These are phyloP conservation scores for Etia nguti DNA, from an alignment of 2,113 vertebrate genomes.

Conservation along the genomic window DNA sequence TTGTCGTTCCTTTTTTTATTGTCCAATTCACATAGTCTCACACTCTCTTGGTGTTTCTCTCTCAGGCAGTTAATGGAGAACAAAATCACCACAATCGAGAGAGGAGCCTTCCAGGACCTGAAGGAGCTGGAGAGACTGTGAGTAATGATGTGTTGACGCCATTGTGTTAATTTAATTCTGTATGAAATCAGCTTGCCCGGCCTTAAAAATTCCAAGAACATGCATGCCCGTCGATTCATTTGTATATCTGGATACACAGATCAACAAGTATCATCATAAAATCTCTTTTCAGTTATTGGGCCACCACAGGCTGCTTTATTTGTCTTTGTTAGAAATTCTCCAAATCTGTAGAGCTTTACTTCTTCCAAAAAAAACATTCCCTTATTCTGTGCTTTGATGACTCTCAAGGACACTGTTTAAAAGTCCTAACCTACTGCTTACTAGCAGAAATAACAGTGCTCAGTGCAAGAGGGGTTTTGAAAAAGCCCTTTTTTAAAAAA, in stretches of 20 bases:
- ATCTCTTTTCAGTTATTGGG: background rate
- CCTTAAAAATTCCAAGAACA: background rate
- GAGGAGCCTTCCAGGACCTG: constrained; percentile 96
- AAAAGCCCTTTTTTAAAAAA: background rate
- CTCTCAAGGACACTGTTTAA: background rate
- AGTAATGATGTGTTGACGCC: constrained; percentile 65
- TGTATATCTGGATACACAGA: background rate
- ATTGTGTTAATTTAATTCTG: background rate
- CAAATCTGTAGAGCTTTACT: background rate
- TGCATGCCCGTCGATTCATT: accelerated
- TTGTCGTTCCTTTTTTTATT: background rate
- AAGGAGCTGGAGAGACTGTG: constrained; percentile 98
- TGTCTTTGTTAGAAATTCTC: background rate
- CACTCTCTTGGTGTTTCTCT: constrained; percentile 54
- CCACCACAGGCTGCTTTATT: background rate
- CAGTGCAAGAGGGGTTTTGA: background rate
- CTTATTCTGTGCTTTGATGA: background rate
- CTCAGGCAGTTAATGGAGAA: constrained; percentile 98
- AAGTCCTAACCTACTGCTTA: background rate
- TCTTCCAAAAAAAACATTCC: background rate
- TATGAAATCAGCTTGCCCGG: background rate
- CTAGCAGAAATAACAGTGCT: background rate
- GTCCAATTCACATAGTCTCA: constrained; percentile 23
- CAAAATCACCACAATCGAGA: constrained; percentile 93
- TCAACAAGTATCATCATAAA: background rate